phyloP scores from a whole-genome alignment of 1,140 invertebrate species.

The Drosophila takahashii region DNA sequence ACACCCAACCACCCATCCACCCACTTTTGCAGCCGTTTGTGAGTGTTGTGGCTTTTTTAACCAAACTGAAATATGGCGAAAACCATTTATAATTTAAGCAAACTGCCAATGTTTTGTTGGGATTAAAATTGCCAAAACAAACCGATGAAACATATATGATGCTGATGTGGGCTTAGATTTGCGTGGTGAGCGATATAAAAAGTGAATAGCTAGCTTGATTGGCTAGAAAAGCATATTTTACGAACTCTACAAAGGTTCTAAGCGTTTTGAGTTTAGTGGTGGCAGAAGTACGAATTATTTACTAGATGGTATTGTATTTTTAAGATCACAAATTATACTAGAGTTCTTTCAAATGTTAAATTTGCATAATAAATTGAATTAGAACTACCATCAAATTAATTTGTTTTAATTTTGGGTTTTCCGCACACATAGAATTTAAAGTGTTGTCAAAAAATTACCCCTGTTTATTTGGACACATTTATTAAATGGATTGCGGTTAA shows the following conservation, averaged over 20 bases:
- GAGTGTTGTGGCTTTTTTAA: constrained; percentile 35
- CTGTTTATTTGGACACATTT: background rate
- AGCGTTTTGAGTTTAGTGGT: background rate
- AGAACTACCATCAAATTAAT: background rate
- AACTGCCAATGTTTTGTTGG: constrained; percentile 24
- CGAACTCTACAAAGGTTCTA: background rate
- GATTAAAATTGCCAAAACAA: constrained; percentile 12
- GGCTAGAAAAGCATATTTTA: background rate
- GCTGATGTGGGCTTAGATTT: constrained; percentile 9
- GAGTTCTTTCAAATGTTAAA: too few species aligned
- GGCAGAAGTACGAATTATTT: background rate
- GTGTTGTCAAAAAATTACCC: too few species aligned
- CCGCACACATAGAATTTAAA: background rate
- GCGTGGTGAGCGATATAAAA: background rate
- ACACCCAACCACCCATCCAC: background rate
- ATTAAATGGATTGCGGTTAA: constrained; percentile 17
- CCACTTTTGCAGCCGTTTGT: background rate
- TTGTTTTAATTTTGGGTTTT: background rate
- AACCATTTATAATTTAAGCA: constrained; percentile 47
- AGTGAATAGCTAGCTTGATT: background rate
- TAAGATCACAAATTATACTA: too few species aligned
- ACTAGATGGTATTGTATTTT: background rate
- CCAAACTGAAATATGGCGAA: constrained; percentile 31
- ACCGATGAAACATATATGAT: constrained; percentile 30
- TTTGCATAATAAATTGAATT: too few species aligned